Conservation (phyloP, 2,113 vertebrate species). For the Periophthalmodon schlosseri region DNA sequence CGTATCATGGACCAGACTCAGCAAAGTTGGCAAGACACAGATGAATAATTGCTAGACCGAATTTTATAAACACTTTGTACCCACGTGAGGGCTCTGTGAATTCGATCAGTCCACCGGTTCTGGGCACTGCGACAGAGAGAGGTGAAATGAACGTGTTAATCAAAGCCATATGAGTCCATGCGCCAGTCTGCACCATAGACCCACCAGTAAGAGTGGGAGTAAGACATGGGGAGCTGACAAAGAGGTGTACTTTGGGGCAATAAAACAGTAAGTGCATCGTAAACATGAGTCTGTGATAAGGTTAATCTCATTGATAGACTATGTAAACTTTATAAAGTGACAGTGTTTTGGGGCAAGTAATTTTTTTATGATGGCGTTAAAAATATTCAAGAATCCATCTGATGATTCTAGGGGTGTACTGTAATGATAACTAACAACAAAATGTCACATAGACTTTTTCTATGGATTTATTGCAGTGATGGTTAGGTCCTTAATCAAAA, state of each 20-base stretch:
- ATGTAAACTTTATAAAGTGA: background rate
- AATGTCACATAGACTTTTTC: too few species aligned
- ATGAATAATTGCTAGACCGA: conserved; percentile 70
- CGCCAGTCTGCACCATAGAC: conserved; percentile 56
- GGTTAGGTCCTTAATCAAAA: too few species aligned
- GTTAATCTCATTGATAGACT: conserved; percentile 6
- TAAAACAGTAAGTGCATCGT: conserved; percentile 36
- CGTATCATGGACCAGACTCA: conserved; percentile 23
- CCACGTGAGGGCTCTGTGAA: conserved; percentile 70
- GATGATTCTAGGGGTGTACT: background rate
- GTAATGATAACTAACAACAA: too few species aligned
- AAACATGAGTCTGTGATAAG: conserved; percentile 20
- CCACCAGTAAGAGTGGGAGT: conserved; percentile 22
- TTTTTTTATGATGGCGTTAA: background rate
- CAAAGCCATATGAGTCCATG: conserved; percentile 76
- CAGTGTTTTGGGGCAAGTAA: background rate
- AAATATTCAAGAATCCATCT: background rate
- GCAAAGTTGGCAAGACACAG: conserved; percentile 51
- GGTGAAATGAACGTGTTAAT: conserved; percentile 74
- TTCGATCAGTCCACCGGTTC: conserved; percentile 75
- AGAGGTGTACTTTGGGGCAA: conserved; percentile 22
- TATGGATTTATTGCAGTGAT: too few species aligned
- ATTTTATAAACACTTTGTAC: conserved; percentile 73
- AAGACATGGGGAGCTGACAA: conserved; percentile 39
- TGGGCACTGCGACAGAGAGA: conserved; percentile 67